Evolutionary conservation across 2,113 vertebrate species (phyloP).

Genomic region (Cebidichthys violaceus): DNA sequence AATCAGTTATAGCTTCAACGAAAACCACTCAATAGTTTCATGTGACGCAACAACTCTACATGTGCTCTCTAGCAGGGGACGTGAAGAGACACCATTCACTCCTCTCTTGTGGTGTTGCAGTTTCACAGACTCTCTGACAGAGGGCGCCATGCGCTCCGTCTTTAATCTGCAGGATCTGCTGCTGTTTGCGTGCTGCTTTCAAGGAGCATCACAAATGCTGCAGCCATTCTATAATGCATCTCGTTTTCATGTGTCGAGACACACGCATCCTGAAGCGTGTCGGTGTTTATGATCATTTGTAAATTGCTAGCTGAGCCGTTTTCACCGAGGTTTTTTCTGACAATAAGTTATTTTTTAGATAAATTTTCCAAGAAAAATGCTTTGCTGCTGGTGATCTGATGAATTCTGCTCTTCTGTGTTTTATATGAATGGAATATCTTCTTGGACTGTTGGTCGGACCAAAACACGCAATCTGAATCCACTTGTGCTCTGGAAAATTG

Average conservation of each 20-base stretch:
- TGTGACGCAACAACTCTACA: neutral
- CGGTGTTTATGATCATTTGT: neutral
- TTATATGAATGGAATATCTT: neutral
- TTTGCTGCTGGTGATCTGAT: neutral
- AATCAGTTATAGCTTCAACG: neutral
- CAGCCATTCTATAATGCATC: conserved; percentile 26
- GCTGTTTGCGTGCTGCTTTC: conserved; percentile 2
- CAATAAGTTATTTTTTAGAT: neutral
- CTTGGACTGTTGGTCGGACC: neutral
- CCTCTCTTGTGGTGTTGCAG: neutral
- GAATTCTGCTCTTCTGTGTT: neutral
- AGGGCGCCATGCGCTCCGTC: conserved; percentile 54
- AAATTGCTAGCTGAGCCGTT: neutral
- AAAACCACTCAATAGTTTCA: neutral
- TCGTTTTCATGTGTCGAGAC: conserved; percentile 1
- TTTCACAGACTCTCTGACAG: conserved; percentile 54
- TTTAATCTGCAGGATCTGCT: conserved; percentile 29
- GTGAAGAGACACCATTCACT: neutral
- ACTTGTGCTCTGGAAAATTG: neutral
- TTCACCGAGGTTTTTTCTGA: neutral
- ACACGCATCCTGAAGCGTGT: neutral
- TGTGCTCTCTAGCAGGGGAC: neutral
- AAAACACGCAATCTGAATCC: neutral
- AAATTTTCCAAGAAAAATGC: no score
- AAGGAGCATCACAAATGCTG: conserved; percentile 5